Evolutionary conservation across 1,140 invertebrate genomes (phyloP).

Genomic region (Plodia interpunctella): DNA sequence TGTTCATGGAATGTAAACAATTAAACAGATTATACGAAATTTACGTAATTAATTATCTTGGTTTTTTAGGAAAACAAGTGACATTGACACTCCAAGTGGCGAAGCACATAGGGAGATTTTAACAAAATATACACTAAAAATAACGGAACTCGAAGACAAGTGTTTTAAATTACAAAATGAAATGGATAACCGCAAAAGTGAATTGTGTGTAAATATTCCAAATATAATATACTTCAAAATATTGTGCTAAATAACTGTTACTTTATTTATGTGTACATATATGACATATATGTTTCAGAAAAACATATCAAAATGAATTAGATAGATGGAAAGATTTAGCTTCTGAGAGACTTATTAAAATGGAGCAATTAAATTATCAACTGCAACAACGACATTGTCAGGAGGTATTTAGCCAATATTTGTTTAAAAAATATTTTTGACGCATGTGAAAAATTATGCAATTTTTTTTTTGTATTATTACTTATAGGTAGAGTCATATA

Average conservation of each 20-base stretch:
- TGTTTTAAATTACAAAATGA: conserved; percentile 66
- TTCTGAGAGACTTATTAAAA: conserved; percentile 61
- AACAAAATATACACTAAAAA: conserved; percentile 57
- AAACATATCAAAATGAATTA: conserved; percentile 52
- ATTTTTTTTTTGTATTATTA: neutral
- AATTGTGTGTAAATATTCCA: conserved; percentile 46
- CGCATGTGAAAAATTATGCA: neutral
- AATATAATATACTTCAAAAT: neutral
- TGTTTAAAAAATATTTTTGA: neutral
- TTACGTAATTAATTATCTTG: conserved; percentile 31
- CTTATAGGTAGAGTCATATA: conserved; percentile 64
- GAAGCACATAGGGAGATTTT: conserved; percentile 45
- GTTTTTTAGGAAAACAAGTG: conserved; percentile 43
- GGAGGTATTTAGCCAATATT: conserved; percentile 57
- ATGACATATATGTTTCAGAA: conserved; percentile 29
- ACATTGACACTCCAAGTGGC: conserved; percentile 24
- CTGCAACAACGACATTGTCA: conserved; percentile 61
- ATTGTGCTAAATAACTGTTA: neutral
- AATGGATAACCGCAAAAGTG: conserved; percentile 50
- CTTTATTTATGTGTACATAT: conserved; percentile 9
- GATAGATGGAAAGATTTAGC: conserved; percentile 70
- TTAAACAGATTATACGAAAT: conserved; percentile 17
- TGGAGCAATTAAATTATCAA: conserved; percentile 65
- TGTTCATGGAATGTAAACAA: conserved; percentile 29
- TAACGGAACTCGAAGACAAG: conserved; percentile 62